These are phyloP conservation scores for Drosophila sucinea DNA, from an alignment of 1,140 invertebrate genomes.

Conservation along the genomic window DNA sequence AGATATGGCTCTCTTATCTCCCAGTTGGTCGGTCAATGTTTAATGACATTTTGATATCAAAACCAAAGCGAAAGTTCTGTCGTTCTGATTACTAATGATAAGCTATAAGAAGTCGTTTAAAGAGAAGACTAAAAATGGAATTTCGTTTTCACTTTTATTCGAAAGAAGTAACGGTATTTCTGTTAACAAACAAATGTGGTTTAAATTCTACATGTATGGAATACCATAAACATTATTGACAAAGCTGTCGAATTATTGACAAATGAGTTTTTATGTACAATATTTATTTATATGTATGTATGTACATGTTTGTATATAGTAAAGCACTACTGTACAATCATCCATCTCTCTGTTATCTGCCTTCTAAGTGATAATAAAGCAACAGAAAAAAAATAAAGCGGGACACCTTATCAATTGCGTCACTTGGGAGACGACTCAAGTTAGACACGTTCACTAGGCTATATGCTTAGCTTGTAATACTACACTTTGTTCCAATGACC, in stretches of 20 bases:
- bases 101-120: conserved; percentile 22
- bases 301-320: conserved; percentile 10
- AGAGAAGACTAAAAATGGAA: conserved; percentile 3
- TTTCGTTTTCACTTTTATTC: background rate
- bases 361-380: conserved; percentile 35
- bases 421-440: conserved; percentile 32
- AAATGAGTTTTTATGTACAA: conserved; percentile 47
- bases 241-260: conserved; percentile 77
- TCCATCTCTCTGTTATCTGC: conserved; percentile 19
- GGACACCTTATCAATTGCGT: conserved; percentile 65
- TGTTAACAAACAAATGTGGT: conserved; percentile 12
- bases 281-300: conserved; percentile 17
- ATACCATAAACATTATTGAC: conserved; percentile 64
- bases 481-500: conserved; percentile 40
- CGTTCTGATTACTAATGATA: conserved; percentile 35
- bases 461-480: conserved; percentile 27
- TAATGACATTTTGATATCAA: conserved; percentile 52
- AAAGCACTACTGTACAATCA: conserved; percentile 47
- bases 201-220: conserved; percentile 38
- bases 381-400: conserved; percentile 21
- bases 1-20: conserved; percentile 51
- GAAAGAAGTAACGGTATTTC: background rate
- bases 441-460: conserved; percentile 12
- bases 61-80: conserved; percentile 42
- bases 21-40: conserved; percentile 22